Conservation (phyloP, 2,797 vertebrate genomes). For the Natrix natrix region DNA sequence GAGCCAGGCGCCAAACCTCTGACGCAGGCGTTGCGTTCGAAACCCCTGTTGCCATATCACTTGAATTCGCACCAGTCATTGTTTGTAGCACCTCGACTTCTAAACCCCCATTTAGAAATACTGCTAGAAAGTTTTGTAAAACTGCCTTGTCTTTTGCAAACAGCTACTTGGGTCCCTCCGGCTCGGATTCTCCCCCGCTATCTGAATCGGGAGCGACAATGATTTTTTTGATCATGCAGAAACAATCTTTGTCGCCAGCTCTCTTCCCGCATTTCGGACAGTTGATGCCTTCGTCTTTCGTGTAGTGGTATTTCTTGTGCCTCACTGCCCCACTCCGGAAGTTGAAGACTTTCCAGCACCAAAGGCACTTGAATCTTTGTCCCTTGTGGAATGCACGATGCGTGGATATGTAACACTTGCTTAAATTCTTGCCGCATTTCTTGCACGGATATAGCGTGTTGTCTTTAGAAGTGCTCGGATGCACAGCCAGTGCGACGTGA, state of each 20-base stretch:
- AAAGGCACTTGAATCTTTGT: neutral
- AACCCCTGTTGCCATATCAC: neutral
- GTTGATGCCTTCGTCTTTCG: rapidly evolving
- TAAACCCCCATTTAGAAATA: rapidly evolving
- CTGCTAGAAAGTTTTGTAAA: too few relatives aligned
- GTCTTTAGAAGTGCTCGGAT: neutral
- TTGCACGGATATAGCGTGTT: rapidly evolving
- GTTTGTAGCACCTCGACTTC: neutral
- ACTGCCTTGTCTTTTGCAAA: too few relatives aligned
- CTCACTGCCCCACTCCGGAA: rapidly evolving
- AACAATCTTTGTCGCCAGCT: rapidly evolving
- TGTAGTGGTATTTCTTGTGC: neutral
- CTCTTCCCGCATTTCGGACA: neutral
- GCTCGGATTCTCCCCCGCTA: neutral
- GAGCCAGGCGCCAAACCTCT: neutral
- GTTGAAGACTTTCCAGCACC: neutral
- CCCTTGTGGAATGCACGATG: neutral
- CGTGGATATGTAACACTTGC: rapidly evolving
- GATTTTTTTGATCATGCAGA: neutral
- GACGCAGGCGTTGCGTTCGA: neutral
- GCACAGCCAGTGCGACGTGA: rapidly evolving
- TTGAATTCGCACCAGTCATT: neutral
- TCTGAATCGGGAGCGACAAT: rapidly evolving
- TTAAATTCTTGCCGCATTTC: neutral
- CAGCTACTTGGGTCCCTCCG: rapidly evolving